Evolutionary conservation across 2,888 invertebrate genomes (phyloP), one percentile per base, ranked within the genome.

Genomic region (Tetragonisca angustula): DNA sequence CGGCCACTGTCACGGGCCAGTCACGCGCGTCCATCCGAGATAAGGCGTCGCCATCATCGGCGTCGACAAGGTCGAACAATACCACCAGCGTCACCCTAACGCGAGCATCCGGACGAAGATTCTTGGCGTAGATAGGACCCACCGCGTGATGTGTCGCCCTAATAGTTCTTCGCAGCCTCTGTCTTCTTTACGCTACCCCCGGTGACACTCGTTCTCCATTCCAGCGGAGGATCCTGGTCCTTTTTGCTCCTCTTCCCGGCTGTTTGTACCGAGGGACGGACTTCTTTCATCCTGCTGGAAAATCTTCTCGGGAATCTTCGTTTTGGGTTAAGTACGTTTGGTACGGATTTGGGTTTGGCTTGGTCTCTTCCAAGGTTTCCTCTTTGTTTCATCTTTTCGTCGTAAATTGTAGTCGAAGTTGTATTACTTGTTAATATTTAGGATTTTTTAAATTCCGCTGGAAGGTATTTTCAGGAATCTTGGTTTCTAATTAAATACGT

Each of bases 11-110:
- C 86, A 87, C 78, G 81, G 87, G 87, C 90, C 91, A 92, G 91
- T 91, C 92, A 91, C 91, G 90, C 88, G 89, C 92, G 88, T 87
- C 88, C 86, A 85, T 9, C 86, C 79, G 86, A 91, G 93, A 92
- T 93, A 92, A 92, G 92, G 82, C 89, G 19, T 87, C 86, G 88
- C 87, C 86, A 83, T 87, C 85, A 87, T 87, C 83, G 81, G 50
- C 83, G 82, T 76, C 85, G 83, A 87, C 90, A 86, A 86, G 85
- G 84, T 87, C 85, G 91, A 91, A 91, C 91, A 91, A 91, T 91
- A 84, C 89, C 82, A 64, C 62, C 36, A 61, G 61, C 74, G 72
- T 52, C 81, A 77, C 76, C 87, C 67, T 36, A 74, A 62, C 68
- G 56, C 65, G 24, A 24, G 64, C 36, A 83, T 69, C 71, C 36